Base-by-base conservation (phyloP, 2,888 invertebrate genomes). In the Drosophila villosipedis region DNA sequence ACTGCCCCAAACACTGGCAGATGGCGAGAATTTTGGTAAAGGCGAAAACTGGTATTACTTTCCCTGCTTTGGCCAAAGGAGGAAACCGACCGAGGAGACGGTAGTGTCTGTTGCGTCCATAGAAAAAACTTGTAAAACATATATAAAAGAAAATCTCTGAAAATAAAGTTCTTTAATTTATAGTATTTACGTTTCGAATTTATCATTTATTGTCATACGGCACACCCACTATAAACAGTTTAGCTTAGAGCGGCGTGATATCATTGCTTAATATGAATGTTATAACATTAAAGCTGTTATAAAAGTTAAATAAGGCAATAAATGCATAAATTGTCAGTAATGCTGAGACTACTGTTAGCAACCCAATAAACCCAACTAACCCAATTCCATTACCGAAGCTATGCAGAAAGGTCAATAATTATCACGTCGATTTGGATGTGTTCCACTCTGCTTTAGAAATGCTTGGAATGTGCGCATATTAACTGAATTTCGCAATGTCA, bases 1-100 rank as follows among this genome's bases (percentile, higher is more conserved):
- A 53, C 91, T 95, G 35, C 95, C 95, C 0, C 94, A 94, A 25
- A 94, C 95, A 0, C 82, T 95, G 19, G 92, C 94, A 69, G 95
- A 95, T 72, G 95, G 95, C 1, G 95, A 95, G 90, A 79, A 85
- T 0, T 95, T 95, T 91, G 95, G 94, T 4, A 93, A 93, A 65
- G 93, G 93, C 43, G 95, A 95, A 81, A 92, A 92, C 47, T 89
- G 94, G 76, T 94, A 94, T 79, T 94, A 94, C 70, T 95, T 95
- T 84, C 93, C 94, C 4, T 94, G 94, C 39, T 73, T 82, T 2
- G 61, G 73, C 3, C 73, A 60, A 1, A 69, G 58, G 50, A 31
- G 35, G 1, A 43, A 76, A 30, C 16, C 28, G n/a, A 4, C 25
- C 4, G 72, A 62, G 37, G 52, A 76, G 4, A 47, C 19, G 22